Conservation (phyloP, 2,797 vertebrate species). For the Sylvilagus floridanus region DNA sequence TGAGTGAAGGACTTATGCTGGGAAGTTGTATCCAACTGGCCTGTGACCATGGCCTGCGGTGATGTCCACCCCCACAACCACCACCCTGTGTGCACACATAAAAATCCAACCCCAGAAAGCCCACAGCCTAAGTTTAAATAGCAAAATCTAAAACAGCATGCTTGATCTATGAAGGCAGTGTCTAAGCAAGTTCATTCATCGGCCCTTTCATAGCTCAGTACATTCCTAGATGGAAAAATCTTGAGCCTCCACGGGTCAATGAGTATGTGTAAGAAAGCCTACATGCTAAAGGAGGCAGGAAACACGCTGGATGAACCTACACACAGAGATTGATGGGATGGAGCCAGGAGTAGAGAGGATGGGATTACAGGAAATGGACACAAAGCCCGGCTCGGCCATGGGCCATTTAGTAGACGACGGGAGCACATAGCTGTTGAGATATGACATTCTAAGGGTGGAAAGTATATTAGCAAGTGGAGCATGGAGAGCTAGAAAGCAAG, state of each 20-base stretch:
- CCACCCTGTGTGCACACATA: too few relatives aligned
- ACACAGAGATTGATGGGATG: background rate
- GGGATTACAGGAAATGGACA: background rate
- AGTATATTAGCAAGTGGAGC: background rate
- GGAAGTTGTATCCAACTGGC: background rate
- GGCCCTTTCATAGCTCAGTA: background rate
- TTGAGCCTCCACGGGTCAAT: background rate
- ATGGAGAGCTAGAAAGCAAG: background rate
- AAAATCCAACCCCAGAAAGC: slow-evolving; percentile 40
- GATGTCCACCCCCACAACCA: background rate
- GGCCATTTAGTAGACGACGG: background rate
- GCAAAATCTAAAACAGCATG: background rate
- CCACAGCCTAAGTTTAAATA: slow-evolving; percentile 22
- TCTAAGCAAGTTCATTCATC: background rate
- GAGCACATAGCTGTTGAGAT: background rate
- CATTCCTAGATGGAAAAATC: slow-evolving; percentile 29
- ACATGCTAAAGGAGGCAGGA: background rate
- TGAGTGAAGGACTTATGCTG: background rate
- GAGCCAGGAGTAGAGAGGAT: background rate
- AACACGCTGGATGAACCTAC: too few relatives aligned
- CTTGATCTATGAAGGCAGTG: background rate
- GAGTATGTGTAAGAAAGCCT: background rate
- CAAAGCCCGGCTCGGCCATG: background rate
- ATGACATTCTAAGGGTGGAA: background rate
- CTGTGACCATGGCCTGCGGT: background rate